Evolutionary conservation across 1,140 invertebrate genomes (phyloP).

Genomic region (Drosophila fuyamai): DNA sequence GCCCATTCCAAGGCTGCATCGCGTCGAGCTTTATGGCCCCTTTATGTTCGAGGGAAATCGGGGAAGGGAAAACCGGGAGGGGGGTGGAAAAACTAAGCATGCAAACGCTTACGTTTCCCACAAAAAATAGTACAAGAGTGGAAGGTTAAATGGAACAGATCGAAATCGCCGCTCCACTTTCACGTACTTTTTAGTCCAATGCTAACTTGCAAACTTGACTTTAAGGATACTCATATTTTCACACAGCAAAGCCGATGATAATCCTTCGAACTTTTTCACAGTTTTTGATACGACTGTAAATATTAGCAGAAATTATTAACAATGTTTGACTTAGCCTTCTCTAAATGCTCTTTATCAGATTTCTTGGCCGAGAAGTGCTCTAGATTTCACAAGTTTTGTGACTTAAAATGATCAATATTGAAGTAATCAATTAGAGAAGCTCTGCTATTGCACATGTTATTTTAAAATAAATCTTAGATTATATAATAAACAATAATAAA

Average conservation of each 20-base stretch:
- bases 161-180: slow-evolving; percentile 40
- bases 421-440: slow-evolving; percentile 3
- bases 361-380: not conserved
- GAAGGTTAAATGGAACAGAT: slow-evolving; percentile 33
- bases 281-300: slow-evolving; percentile 8
- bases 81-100: slow-evolving; percentile 20
- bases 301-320: slow-evolving; percentile 22
- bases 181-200: slow-evolving; percentile 40
- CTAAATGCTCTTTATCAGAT: not conserved
- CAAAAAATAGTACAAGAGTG: slow-evolving; percentile 13
- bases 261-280: slow-evolving; percentile 31
- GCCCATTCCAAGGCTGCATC: slow-evolving; percentile 37
- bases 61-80: not conserved
- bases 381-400: slow-evolving; percentile 14
- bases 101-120: slow-evolving; percentile 37
- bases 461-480: not conserved
- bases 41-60: slow-evolving; percentile 14
- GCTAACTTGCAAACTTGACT: slow-evolving; percentile 29
- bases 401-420: slow-evolving; percentile 6
- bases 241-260: slow-evolving; percentile 37
- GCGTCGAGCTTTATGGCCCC: slow-evolving; percentile 26
- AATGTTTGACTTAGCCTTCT: not conserved
- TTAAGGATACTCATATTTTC: slow-evolving; percentile 38
- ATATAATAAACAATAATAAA: too few species aligned
- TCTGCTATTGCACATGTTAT: too few species aligned